These are phyloP conservation scores for Synergus japonicus DNA, from an alignment of 2,888 invertebrate species.

Conservation along the genomic window DNA sequence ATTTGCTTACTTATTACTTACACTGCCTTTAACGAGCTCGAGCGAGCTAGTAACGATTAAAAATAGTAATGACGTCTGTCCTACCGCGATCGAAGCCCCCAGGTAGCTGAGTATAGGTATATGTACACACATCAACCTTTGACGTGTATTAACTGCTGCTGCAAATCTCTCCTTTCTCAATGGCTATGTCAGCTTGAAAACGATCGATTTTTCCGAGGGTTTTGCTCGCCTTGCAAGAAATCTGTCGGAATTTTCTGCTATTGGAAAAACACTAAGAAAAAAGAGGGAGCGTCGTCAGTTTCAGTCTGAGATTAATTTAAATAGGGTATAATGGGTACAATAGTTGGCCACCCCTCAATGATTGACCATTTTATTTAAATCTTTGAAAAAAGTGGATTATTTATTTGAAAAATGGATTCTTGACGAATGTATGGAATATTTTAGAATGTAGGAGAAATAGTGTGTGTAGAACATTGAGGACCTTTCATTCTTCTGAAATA, in stretches of 20 bases:
- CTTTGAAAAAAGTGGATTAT: no score
- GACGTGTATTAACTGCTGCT: slow-evolving; percentile 22
- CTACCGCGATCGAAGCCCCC: slow-evolving; percentile 18
- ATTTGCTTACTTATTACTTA: slow-evolving; percentile 44
- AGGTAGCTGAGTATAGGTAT: slow-evolving; percentile 10
- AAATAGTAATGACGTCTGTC: slow-evolving; percentile 48
- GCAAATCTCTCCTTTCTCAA: slow-evolving; percentile 29
- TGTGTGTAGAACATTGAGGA: neutral
- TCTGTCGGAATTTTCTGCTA: neutral
- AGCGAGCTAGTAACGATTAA: slow-evolving; percentile 47
- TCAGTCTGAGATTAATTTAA: no score
- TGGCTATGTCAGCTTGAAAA: slow-evolving; percentile 6
- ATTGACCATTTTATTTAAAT: no score
- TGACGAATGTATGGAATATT: no score
- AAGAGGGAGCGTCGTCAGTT: no score
- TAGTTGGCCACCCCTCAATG: no score
- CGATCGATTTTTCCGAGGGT: neutral
- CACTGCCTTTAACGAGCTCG: slow-evolving; percentile 52
- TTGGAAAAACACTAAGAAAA: neutral
- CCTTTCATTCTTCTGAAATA: neutral
- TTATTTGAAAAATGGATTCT: no score
- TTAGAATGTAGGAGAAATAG: no score
- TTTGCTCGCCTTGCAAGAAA: neutral
- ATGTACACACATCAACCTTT: slow-evolving; percentile 10
- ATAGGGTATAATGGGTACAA: no score